A percentile compares a stretch with the other conserved stretches of the same genome.
phyloP scores from a whole-genome alignment of 2,113 vertebrate species.

The Pelecanus crispus region DNA sequence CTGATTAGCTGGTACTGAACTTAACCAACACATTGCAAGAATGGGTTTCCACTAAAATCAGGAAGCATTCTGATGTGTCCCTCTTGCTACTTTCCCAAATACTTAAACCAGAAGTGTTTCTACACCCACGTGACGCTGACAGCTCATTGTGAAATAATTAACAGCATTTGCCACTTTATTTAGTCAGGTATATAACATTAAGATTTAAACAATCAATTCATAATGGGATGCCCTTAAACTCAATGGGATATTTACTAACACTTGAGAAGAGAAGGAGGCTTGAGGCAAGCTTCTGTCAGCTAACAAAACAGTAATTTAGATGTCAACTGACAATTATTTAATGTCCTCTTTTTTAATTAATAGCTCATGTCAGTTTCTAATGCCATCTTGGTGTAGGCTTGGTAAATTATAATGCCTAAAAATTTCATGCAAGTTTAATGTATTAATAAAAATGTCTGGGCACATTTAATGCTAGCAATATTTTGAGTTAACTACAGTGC shows the following conservation, averaged over 20 bases:
- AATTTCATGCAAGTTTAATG: conserved; percentile 62
- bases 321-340: conserved; percentile 51
- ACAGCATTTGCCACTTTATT: background rate
- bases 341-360: conserved; percentile 50
- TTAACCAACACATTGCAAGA: background rate
- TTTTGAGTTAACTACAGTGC: conserved; percentile 63
- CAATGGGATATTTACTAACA: conserved; percentile 31
- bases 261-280: background rate
- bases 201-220: background rate
- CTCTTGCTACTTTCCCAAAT: background rate
- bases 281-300: conserved; percentile 19
- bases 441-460: conserved; percentile 65
- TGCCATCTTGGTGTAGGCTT: conserved; percentile 52
- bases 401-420: conserved; percentile 58
- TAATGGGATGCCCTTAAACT: background rate
- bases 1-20: background rate
- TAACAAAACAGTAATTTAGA: conserved; percentile 39
- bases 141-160: background rate
- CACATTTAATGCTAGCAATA: conserved; percentile 58
- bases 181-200: background rate
- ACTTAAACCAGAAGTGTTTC: background rate
- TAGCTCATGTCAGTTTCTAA: conserved; percentile 54
- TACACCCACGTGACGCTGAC: background rate
- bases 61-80: background rate
- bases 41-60: background rate